These are phyloP conservation scores for Micromussa lordhowensis DNA, from an alignment of 92 coral and sea anemone species.

Conservation along the genomic window DNA sequence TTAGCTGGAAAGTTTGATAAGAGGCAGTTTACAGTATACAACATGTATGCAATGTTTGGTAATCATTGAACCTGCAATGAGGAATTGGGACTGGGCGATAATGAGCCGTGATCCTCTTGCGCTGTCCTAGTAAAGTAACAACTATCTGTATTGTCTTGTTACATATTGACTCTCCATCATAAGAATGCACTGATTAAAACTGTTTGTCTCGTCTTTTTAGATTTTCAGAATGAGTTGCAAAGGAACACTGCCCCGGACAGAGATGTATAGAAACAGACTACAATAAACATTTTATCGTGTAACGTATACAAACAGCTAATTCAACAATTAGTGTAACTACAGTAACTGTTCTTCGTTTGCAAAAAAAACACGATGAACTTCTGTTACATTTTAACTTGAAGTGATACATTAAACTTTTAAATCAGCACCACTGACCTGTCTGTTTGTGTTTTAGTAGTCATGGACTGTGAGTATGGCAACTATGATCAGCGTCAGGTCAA, in stretches of 20 bases:
- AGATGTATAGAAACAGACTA: background rate
- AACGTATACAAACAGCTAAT: background rate
- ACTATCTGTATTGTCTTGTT: too few species aligned
- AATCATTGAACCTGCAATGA: too few species aligned
- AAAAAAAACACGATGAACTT: background rate
- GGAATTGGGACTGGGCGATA: too few species aligned
- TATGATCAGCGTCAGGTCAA: background rate
- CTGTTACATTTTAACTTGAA: background rate
- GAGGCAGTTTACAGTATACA: too few species aligned
- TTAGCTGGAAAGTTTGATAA: too few species aligned
- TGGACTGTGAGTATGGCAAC: background rate
- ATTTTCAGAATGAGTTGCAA: background rate
- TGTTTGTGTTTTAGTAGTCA: background rate
- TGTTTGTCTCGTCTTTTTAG: background rate
- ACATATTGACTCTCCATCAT: too few species aligned
- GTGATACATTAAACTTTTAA: slow-evolving; percentile 4
- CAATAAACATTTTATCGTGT: background rate
- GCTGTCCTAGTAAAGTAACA: too few species aligned
- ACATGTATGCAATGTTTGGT: too few species aligned
- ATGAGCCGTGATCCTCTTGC: too few species aligned
- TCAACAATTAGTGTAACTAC: background rate
- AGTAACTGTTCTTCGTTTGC: background rate
- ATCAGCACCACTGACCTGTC: background rate
- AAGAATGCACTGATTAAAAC: too few species aligned
- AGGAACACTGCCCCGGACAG: background rate